These are phyloP conservation scores for Uloborus plumipes DNA, from an alignment of 2,888 invertebrate species.

Conservation along the genomic window DNA sequence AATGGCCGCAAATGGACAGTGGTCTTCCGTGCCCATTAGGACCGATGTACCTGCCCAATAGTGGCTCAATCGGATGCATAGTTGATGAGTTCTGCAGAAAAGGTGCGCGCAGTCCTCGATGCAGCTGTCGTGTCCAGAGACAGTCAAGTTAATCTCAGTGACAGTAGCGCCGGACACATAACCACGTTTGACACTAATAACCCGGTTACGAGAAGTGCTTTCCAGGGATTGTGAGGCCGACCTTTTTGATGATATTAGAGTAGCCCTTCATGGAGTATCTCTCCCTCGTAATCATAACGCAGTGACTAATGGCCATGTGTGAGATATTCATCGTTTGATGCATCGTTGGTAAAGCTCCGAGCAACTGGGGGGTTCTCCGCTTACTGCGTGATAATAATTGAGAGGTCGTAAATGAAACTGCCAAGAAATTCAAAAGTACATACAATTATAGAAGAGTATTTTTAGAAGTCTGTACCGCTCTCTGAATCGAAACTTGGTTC, in stretches of 20 bases:
- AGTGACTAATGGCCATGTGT: slow-evolving; percentile 53
- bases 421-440: too few species aligned
- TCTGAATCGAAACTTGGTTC: too few species aligned
- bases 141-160: slow-evolving; percentile 60
- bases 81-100: slow-evolving; percentile 43
- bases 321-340: slow-evolving; percentile 30
- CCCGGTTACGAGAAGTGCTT: slow-evolving; percentile 55
- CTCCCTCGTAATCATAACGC: slow-evolving; percentile 29
- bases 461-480: too few species aligned
- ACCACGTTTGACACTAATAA: slow-evolving; percentile 64
- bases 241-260: slow-evolving; percentile 56
- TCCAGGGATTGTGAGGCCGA: slow-evolving; percentile 44
- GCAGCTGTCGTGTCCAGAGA: slow-evolving; percentile 46
- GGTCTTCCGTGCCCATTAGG: slow-evolving; percentile 50
- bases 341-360: slow-evolving; percentile 6
- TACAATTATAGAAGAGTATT: too few species aligned
- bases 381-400: too few species aligned
- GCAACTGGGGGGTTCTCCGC: slow-evolving; percentile 9
- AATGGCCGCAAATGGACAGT: slow-evolving; percentile 54
- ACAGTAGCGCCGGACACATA: slow-evolving; percentile 41
- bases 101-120: neutral
- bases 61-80: slow-evolving; percentile 30
- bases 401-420: too few species aligned
- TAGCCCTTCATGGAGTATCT: slow-evolving; percentile 52
- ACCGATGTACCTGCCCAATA: slow-evolving; percentile 14